phyloP scores from a whole-genome alignment of 2,113 vertebrate genomes.

The Percopsis transmontana region DNA sequence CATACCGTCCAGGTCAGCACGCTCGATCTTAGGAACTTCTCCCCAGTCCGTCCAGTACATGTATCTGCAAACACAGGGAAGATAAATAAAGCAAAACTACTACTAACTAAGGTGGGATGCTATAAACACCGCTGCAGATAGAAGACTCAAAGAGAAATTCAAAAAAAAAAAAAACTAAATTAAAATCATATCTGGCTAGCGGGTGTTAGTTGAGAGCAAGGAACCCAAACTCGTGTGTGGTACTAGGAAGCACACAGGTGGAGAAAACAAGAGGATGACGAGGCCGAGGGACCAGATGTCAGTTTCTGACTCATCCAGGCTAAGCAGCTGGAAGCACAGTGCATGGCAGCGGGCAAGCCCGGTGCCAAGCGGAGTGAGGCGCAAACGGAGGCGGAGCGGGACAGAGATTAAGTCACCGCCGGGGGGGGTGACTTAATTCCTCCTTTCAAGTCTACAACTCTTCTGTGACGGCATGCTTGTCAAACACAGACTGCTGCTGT shows the following conservation, averaged over 20 bases:
- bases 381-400: neutral
- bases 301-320: neutral
- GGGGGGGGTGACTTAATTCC: no score
- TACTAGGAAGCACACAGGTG: neutral
- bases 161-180: neutral
- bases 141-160: no score
- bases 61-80: constrained; percentile 74
- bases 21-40: constrained; percentile 94
- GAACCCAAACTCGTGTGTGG: neutral
- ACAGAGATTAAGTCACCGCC: constrained; percentile 13
- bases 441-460: neutral
- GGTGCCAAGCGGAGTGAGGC: neutral
- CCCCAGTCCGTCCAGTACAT: constrained; percentile 99
- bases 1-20: constrained; percentile 90
- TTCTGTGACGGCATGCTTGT: neutral
- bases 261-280: neutral
- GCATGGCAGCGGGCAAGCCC: neutral
- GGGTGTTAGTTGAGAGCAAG: no score
- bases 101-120: neutral
- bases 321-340: neutral
- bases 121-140: no score
- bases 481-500: no score
- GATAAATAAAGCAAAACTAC: neutral
- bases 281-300: neutral
- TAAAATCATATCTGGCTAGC: no score